Evolutionary conservation across 92 coral and sea anemone genomes (phyloP).

Genomic region (Hydrozoanthus gracilis): DNA sequence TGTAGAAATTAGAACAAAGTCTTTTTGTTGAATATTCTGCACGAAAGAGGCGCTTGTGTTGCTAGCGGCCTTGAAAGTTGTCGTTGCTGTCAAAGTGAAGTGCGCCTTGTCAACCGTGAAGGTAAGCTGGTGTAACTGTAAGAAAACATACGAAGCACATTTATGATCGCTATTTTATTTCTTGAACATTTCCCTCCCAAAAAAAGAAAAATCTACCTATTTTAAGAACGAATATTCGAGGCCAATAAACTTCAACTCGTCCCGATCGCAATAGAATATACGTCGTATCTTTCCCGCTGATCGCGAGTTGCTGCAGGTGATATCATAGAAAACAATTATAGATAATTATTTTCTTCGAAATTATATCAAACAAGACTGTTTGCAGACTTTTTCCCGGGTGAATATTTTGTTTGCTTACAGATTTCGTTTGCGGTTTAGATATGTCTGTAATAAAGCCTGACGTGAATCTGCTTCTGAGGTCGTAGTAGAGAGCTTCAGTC

Average conservation of each 20-base stretch:
- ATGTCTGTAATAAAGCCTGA: slow-evolving; percentile 27
- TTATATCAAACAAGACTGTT: slow-evolving; percentile 39
- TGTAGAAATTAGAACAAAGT: not conserved
- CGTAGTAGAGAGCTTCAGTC: too few species aligned
- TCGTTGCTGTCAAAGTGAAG: slow-evolving; percentile 34
- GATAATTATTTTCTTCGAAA: slow-evolving; percentile 11
- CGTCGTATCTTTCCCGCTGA: slow-evolving; percentile 21
- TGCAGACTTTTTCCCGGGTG: slow-evolving; percentile 45
- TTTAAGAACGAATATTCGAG: not conserved
- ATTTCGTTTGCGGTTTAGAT: slow-evolving; percentile 31
- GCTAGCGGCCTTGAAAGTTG: slow-evolving; percentile 13
- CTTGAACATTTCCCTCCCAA: not conserved
- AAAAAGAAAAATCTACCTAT: not conserved
- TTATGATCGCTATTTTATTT: not conserved
- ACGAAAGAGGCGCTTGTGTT: slow-evolving; percentile 15
- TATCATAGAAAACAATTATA: slow-evolving; percentile 24
- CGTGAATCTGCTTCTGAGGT: not conserved
- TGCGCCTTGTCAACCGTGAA: slow-evolving; percentile 30
- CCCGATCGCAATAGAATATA: too few species aligned
- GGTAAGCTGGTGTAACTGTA: slow-evolving; percentile 23
- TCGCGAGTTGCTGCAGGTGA: slow-evolving; percentile 43
- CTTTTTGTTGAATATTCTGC: not conserved
- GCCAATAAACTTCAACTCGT: not conserved
- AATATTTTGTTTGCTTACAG: slow-evolving; percentile 38
- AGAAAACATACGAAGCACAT: not conserved